These are phyloP conservation scores for Saguinus midas DNA, from an alignment of 2,113 vertebrate genomes.

Conservation along the genomic window DNA sequence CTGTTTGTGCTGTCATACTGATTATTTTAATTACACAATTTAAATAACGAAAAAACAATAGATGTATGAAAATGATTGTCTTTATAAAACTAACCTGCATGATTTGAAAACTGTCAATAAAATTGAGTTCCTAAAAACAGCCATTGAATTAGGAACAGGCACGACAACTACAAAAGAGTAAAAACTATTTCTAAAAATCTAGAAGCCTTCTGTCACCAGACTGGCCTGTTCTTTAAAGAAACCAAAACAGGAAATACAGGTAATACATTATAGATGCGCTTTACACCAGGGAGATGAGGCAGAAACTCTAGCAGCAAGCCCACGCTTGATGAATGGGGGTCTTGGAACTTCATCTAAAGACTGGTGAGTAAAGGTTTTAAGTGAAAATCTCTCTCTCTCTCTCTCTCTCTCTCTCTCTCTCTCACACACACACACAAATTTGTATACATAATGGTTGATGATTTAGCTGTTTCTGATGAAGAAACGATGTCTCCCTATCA, in stretches of 20 bases:
- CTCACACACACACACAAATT: neutral
- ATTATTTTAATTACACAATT: neutral
- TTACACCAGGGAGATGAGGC: neutral
- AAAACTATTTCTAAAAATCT: neutral
- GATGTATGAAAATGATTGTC: neutral
- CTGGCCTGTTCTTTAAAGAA: slow-evolving; percentile 1
- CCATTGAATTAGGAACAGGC: neutral
- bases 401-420: no score
- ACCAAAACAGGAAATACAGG: neutral
- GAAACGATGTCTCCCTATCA: neutral
- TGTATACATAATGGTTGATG: neutral
- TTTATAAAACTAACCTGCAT: neutral
- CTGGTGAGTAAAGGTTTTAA: neutral
- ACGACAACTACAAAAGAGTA: neutral
- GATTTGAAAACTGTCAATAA: neutral
- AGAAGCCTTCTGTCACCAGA: neutral
- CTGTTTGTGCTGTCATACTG: neutral
- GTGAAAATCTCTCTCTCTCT: neutral
- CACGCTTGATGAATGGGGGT: neutral
- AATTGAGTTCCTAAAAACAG: neutral
- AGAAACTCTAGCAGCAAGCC: neutral
- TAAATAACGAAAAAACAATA: neutral
- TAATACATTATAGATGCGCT: neutral
- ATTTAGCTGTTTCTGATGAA: neutral
- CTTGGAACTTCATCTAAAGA: neutral